Percentiles rank a stretch among this genome's conserved stretches.
Conservation (phyloP, 92 coral and sea anemone species). For the Scolanthus callimorphus region DNA sequence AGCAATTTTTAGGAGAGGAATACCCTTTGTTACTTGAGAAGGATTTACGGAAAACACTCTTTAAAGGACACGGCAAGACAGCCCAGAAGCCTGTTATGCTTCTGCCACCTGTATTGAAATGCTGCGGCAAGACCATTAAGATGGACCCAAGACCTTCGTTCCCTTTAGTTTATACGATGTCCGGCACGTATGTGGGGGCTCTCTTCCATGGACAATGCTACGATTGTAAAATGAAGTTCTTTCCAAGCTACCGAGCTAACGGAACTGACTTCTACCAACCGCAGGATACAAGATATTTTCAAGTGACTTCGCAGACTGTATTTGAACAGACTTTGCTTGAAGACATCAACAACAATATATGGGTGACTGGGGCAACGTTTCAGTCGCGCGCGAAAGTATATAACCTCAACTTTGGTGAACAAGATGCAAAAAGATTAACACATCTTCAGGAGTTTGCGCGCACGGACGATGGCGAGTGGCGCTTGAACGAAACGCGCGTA, state of each 20-base stretch:
- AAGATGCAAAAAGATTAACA: slow-evolving; percentile 30
- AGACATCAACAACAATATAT: slow-evolving; percentile 62
- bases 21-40: neutral
- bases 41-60: neutral
- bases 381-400: slow-evolving; percentile 74
- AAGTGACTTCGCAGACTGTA: slow-evolving; percentile 65
- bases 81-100: slow-evolving; percentile 38
- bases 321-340: slow-evolving; percentile 47
- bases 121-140: slow-evolving; percentile 52
- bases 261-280: slow-evolving; percentile 34
- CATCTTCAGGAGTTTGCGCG: slow-evolving; percentile 50
- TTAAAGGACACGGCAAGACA: slow-evolving; percentile 2
- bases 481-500: slow-evolving; percentile 59
- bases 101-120: slow-evolving; percentile 34
- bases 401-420: slow-evolving; percentile 49
- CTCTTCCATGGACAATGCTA: slow-evolving; percentile 72
- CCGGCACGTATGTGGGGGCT: slow-evolving; percentile 65
- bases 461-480: slow-evolving; percentile 50
- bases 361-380: slow-evolving; percentile 68
- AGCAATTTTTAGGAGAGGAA: neutral
- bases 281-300: slow-evolving; percentile 30
- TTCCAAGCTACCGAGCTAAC: slow-evolving; percentile 43
- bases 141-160: slow-evolving; percentile 65
- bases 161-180: slow-evolving; percentile 60
- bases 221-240: slow-evolving; percentile 43